Evolutionary conservation across 2,888 invertebrate species (phyloP), one percentile per base, ranked within the genome.

Genomic region (Hypolimnas misippus): DNA sequence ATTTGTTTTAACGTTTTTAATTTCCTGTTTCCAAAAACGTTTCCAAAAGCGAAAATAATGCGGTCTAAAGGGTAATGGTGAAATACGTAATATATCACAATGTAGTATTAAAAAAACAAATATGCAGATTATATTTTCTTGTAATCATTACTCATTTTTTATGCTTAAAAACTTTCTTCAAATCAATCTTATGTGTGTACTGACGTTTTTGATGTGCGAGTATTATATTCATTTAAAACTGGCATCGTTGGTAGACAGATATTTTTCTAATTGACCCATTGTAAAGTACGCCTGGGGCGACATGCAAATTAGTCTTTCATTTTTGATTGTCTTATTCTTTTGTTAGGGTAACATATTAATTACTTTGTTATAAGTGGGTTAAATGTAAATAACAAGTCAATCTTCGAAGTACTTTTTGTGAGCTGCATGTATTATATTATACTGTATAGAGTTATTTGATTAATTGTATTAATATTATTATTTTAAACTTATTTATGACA

Each of bases 201-300:
- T 49, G 49, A 29, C 49, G 14, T 21, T 12, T 19, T 46, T 25
- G 14, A 49, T 46, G n/a, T n/a, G n/a, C n/a, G n/a, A n/a, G 10
- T n/a, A 46, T 49, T 29, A 29, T 25, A 49, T 49, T 29, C 49
- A 8, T 14, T 49, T 25, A 1, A 29, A 29, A 7, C 25, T 29
- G 14, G 5, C 2, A 49, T 25, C 6, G 29, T 49, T 25, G 12
- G 1, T 4, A 49, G 14, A 25, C 7, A 46, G 29, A 44, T 33
- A 25, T 38, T 19, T 53, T 54, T 17, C 16, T 38, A 35, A 16
- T 59, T 25, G 35, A 52, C 44, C 46, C 33, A 44, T 46, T 44
- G 59, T 53, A 52, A 38, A 53, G 17, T 25, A 38, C 33, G 53
- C 59, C 46, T 25, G 5, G 8, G 46, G 53, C 33, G 53, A 49